A percentile compares a stretch with the other conserved stretches of the same genome.
These are phyloP conservation scores for Mythimna loreyi DNA, from an alignment of 2,888 invertebrate species.

Conservation along the genomic window DNA sequence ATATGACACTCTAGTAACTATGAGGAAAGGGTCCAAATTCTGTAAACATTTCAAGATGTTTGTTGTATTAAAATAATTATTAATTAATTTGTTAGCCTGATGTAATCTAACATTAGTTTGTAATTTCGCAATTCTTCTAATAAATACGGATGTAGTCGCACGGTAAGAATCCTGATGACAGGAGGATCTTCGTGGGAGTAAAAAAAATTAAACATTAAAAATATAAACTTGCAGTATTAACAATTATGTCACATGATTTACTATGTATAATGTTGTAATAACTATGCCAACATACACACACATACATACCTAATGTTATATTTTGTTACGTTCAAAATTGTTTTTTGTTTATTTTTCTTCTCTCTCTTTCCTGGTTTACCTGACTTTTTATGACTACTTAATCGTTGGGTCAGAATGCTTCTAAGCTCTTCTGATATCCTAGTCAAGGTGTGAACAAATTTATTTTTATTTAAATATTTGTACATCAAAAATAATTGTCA, in stretches of 20 bases:
- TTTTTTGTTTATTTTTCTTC: too few species aligned
- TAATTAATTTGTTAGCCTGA: too few species aligned
- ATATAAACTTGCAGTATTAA: not conserved
- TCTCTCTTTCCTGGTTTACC: too few species aligned
- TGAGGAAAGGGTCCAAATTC: conserved; percentile 20
- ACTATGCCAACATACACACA: not conserved
- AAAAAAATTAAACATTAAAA: not conserved
- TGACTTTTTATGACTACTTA: not conserved
- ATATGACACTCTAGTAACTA: conserved; percentile 30
- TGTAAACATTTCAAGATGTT: not conserved
- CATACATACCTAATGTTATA: not conserved
- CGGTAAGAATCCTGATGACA: not conserved
- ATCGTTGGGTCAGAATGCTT: not conserved
- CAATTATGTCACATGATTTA: not conserved
- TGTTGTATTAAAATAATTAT: too few species aligned
- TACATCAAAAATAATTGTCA: not conserved
- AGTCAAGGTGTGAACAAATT: conserved; percentile 1
- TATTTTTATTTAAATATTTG: not conserved
- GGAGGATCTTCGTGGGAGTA: not conserved
- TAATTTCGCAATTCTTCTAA: too few species aligned
- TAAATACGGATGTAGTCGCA: too few species aligned
- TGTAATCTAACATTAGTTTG: too few species aligned
- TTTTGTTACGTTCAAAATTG: not conserved
- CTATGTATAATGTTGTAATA: not conserved
- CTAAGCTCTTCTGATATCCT: conserved; percentile 1